Evolutionary conservation across 2,888 invertebrate species (phyloP), one percentile per base, ranked within the genome.

Genomic region (Sphaerophoria rueppellii): DNA sequence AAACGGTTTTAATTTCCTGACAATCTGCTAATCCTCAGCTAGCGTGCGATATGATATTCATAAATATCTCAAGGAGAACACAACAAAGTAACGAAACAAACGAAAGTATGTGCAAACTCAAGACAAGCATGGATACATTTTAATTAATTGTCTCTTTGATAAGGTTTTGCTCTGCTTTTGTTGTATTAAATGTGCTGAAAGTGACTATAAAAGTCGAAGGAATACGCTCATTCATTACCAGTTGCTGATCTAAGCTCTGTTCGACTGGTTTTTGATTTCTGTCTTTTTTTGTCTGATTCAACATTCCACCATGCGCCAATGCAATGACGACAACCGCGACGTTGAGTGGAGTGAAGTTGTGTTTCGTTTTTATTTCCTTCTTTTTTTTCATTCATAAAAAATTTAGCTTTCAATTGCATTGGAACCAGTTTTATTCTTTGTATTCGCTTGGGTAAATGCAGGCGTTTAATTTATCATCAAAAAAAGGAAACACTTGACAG

Each of bases 241-340:
- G 85, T 85, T 80, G 76, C 76, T 70, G 69, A 81, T 65, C 73
- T 76, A 85, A 85, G 81, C 85, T 85, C 85, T 85, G 76, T 73
- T 85, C 57, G 85, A 85, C 58, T 14, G 63, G 54, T 34, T 58
- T 52, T 48, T 52, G 43, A 43, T 11, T 11, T 43, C 9, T 43
- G 9, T 43, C 37, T 7, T 7, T 43, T 24, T 9, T n/a, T 12
- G 24, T 24, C 16, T 11, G 40, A 40, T 40, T 12, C 12, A 24
- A 63, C 34, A 63, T 63, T 63, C 34, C 14, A 63, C 3, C 5
- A 24, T 2, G 24, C 24, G 24, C 24, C 24, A 24, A 2, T 24
- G 24, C 24, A 24, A 24, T 24, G 24, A 24, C 24, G 24, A 24
- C 24, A 24, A 24, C 24, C 11, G 34, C 11, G 16, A 4, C 9